Evolutionary conservation across 1,140 invertebrate species (phyloP), one percentile per base, ranked within the genome.

Genomic region (Nasonia longicornis): DNA sequence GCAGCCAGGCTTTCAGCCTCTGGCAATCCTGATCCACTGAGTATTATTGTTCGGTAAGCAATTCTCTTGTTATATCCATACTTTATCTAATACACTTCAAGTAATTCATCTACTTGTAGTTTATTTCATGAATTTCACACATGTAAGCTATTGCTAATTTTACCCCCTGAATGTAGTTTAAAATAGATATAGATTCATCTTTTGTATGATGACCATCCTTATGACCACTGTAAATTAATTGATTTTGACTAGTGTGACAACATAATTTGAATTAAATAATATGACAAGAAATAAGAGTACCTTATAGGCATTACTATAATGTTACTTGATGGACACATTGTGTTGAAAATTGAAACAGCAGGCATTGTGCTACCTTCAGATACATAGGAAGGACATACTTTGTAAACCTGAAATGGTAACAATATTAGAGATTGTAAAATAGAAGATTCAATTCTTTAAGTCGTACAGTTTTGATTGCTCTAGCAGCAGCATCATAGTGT

Each of bases 1-100:
- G 89, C 90, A 87, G 89, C 90, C 79, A 90, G 90, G 85, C 89
- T 90, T 73, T 91, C 89, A 81, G 87, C 87, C 77, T 89, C 89
- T 81, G 88, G 84, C 82, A 89, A 88, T 85, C 83, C 85, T 77
- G 89, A 90, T 83, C 89, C 88, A 84, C 86, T 90, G 83, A 89
- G 88, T 77, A 88, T 91, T 83, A 86, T 89, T 85, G 87, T 90
- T 84, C 87, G 90, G 90, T 91, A 88, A 80, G 58, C 71, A 71
- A 52, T 45, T 63, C 16, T 35, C 35, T 42, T 67, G 22, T 3
- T 67, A 31, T n/a, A 38, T 12, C 20, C 2, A 71, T 35, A 20
- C 4, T 58, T 58, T 16, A 0, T 48, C 12, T 48, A 10, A 58
- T 20, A 7, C 11, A 20, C 58, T 22, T 3, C 3, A 11, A 67